phyloP scores from a whole-genome alignment of 2,113 vertebrate genomes.

The Cololabis saira region DNA sequence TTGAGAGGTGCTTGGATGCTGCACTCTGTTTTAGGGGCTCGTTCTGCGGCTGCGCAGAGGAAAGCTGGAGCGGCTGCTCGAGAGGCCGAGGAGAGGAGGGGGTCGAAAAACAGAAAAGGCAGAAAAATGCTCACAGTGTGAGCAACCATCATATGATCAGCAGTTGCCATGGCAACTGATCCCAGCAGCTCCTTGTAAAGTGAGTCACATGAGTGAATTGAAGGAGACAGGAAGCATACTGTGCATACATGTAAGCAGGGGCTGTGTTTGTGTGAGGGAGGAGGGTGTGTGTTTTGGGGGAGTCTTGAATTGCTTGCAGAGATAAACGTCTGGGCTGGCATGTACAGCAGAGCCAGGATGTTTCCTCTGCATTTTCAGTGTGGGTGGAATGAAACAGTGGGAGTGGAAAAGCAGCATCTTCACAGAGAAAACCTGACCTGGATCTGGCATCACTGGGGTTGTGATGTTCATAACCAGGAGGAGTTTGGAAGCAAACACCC shows the following conservation, averaged over 20 bases:
- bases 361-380: not conserved
- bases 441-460: not conserved
- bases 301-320: constrained; percentile 31
- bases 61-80: constrained; percentile 15
- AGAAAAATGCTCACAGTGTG: constrained; percentile 53
- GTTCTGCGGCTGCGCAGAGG: constrained; percentile 47
- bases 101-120: not conserved
- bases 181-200: constrained; percentile 81
- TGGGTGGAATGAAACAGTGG: not conserved
- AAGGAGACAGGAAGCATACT: constrained; percentile 74
- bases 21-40: constrained; percentile 17
- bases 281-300: not conserved
- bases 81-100: not conserved
- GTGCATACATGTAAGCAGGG: constrained; percentile 52
- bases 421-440: not conserved
- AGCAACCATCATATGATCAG: constrained; percentile 83
- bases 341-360: not conserved
- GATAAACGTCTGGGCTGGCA: not conserved
- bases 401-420: no score
- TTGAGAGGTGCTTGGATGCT: not conserved
- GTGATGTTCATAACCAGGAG: constrained; percentile 1
- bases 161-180: constrained; percentile 84
- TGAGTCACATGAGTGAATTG: constrained; percentile 82
- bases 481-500: not conserved
- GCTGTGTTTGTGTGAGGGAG: constrained; percentile 12